Base-by-base conservation (phyloP, 2,888 invertebrate genomes). In the Drosophila leonis region DNA sequence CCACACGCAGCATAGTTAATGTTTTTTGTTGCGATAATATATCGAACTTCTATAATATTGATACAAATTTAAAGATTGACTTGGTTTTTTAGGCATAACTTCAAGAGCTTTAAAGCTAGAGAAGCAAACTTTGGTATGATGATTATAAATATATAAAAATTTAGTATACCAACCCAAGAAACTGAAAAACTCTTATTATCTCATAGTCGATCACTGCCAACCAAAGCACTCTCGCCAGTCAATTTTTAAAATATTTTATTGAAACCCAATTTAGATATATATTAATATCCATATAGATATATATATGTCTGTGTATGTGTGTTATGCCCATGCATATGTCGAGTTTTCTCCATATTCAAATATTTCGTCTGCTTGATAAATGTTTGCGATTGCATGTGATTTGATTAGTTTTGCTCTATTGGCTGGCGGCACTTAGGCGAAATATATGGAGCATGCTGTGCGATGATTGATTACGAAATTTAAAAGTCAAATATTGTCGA, bases 401-500 rank as follows among this genome's bases (percentile, higher is more conserved):
- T 83, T 83, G 84, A 85, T 85, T 85, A 83, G 89, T 71, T 79
- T 73, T 80, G 78, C 66, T 56, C 68, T 49, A 49, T 37, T 76
- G 75, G 61, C 79, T 55, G 56, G 20, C 66, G 52, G 79, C 70
- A 59, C 46, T 75, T 77, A 46, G 33, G 62, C 66, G 46, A 71
- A 75, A 72, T 75, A 69, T 64, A 65, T 75, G 62, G 65, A 64
- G 61, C 67, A 62, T 68, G 44, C 52, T 59, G n/a, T 35, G 46
- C 42, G 33, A 65, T 86, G 89, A 88, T 85, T 88, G 85, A 85
- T 85, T 72, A 74, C 67, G 54, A 57, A 75, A 79, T 83, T 86
- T 86, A 77, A 87, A 83, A 79, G 78, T 83, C 77, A 88, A 88
- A 85, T 82, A 82, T 83, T 79, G 75, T 69, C 82, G 82, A 86